phyloP scores from a whole-genome alignment of 2,797 vertebrate species.

The Erpetoichthys calabaricus region DNA sequence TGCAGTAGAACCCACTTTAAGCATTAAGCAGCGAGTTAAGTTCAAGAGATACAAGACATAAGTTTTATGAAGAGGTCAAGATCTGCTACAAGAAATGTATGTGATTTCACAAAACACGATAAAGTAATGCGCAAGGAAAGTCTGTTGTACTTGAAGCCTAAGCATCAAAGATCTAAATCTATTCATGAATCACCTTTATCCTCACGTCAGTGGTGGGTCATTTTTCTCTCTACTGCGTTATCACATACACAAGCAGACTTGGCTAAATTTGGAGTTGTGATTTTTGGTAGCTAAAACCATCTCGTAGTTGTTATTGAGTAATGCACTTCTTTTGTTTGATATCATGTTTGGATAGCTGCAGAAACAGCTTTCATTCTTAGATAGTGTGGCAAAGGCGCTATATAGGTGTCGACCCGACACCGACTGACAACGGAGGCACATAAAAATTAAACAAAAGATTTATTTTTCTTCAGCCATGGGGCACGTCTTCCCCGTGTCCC shows the following conservation, averaged over 20 bases:
- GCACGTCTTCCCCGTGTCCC: too few relatives aligned
- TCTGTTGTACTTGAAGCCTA: background rate
- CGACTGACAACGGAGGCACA: too few relatives aligned
- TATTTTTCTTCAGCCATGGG: too few relatives aligned
- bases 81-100: background rate
- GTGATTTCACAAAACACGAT: background rate
- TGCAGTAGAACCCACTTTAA: background rate
- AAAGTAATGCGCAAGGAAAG: background rate
- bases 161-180: constrained; percentile 1
- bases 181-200: background rate
- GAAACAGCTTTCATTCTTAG: too few relatives aligned
- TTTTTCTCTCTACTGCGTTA: background rate
- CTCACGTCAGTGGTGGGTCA: background rate
- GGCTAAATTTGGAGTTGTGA: background rate
- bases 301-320: too few relatives aligned
- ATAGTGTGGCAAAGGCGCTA: too few relatives aligned
- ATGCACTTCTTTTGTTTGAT: too few relatives aligned
- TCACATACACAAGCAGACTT: constrained; percentile 3
- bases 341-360: too few relatives aligned
- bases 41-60: background rate
- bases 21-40: background rate
- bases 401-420: too few relatives aligned
- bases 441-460: too few relatives aligned
- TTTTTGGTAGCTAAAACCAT: too few relatives aligned
- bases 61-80: background rate